These are phyloP conservation scores for Gastrophryne carolinensis DNA, from an alignment of 2,797 vertebrate species.

Conservation along the genomic window DNA sequence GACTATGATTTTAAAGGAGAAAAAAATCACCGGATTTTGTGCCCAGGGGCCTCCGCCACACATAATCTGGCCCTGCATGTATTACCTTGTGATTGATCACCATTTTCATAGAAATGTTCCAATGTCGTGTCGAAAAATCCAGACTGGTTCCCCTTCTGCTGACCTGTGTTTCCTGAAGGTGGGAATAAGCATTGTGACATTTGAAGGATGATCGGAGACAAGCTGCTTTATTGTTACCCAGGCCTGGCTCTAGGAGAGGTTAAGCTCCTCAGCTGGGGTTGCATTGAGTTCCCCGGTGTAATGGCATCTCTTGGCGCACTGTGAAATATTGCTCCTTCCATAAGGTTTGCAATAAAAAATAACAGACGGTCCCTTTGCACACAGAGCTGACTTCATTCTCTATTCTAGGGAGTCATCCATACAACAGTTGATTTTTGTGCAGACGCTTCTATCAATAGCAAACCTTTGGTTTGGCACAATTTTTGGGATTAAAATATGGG, in stretches of 20 bases:
- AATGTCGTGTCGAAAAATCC: no score
- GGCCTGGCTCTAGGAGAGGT: conserved; percentile 11
- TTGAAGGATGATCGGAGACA: conserved; percentile 2
- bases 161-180: background rate
- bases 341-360: conserved; percentile 49
- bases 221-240: conserved; percentile 9
- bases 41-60: no score
- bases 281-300: background rate
- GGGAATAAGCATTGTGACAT: background rate
- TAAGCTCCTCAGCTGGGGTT: conserved; percentile 19
- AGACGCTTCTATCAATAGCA: conserved; percentile 6
- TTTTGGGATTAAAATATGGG: no score
- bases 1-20: no score
- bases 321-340: conserved; percentile 47
- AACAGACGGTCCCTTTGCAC: conserved; percentile 38
- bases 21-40: no score
- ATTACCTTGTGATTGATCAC: no score
- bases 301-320: conserved; percentile 1
- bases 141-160: no score
- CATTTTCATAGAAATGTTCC: no score
- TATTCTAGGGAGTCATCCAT: conserved; percentile 37
- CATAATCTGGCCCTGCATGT: no score
- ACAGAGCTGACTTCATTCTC: conserved; percentile 44
- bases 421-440: conserved; percentile 22
- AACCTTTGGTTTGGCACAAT: no score